Base-by-base conservation (phyloP, 2,113 vertebrate species). In the Himantopus leucocephalus region DNA sequence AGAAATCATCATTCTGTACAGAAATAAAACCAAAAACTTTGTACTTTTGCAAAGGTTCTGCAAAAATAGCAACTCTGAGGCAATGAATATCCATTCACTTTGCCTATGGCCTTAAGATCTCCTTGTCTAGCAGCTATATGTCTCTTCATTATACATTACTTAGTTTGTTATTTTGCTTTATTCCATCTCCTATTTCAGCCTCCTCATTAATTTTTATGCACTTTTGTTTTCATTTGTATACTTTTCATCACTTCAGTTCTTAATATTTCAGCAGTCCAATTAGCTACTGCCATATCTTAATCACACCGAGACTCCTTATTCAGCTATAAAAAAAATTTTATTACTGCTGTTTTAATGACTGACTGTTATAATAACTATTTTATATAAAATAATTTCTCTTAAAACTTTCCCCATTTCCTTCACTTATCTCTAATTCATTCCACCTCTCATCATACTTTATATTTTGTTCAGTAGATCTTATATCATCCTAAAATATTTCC, bases 251-350 rank as follows among this genome's bases (percentile, higher is more conserved):
- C 91, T 96, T 94, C 80, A 66, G 82, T 95, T 89, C 91, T 88
- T 96, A 96, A 93, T 97, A 97, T 94, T 95, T 97, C 95, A 96
- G 55, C 76, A 92, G 90, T 95, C 79, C 90, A 94, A 93, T 97
- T 96, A 96, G 83, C 71, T 87, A 37, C 80, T 93, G 96, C 92
- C 80, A 92, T 86, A 93, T 74, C 93, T 97, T 96, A 97, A 96
- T 96, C 94, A 96, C 95, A 96, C 70, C 12, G 45, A 96, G 66
- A 90, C 62, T 97, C 87, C 90, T 94, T 96, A 96, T 94, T 96
- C 90, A 85, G 90, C 92, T 58, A 95, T 93, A 96, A 96, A 96
- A 95, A 95, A 62, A 58, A 93, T 95, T 96, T 97, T 96, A 96
- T 92, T 95, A 93, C 93, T 74, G 43, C 60, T 89, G 45, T 47